These are phyloP conservation scores for Galago senegalensis DNA, from an alignment of 2,797 vertebrate species.

Conservation along the genomic window DNA sequence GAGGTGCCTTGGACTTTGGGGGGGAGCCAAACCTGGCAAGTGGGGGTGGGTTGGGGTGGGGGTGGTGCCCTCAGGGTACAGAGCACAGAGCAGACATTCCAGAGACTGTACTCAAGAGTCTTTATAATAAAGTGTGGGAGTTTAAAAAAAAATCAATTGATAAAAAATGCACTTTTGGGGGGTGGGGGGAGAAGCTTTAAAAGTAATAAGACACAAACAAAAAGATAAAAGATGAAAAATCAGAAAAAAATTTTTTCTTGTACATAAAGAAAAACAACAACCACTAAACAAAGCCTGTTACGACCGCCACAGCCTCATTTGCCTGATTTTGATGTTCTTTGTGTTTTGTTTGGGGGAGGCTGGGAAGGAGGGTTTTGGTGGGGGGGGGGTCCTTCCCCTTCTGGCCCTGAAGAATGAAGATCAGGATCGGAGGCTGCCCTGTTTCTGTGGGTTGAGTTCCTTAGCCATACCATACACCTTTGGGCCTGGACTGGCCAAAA, in stretches of 20 bases:
- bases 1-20: slow-evolving; percentile 83
- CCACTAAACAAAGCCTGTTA: slow-evolving; percentile 87
- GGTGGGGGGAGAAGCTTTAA: slow-evolving; percentile 86
- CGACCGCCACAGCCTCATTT: slow-evolving; percentile 74
- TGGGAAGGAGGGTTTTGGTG: not conserved
- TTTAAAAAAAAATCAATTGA: slow-evolving; percentile 78
- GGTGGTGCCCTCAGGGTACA: not conserved
- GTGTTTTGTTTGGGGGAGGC: slow-evolving; percentile 7
- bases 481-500: no score
- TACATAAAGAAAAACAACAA: slow-evolving; percentile 84
- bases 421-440: not conserved
- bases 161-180: slow-evolving; percentile 89
- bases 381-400: not conserved
- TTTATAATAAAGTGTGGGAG: slow-evolving; percentile 88
- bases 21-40: slow-evolving; percentile 68
- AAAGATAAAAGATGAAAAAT: slow-evolving; percentile 83
- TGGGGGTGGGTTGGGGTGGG: not conserved
- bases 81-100: slow-evolving; percentile 90
- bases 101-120: slow-evolving; percentile 88
- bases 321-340: slow-evolving; percentile 78
- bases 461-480: not conserved
- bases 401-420: not conserved
- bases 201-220: slow-evolving; percentile 79
- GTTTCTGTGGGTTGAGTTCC: not conserved
- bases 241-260: slow-evolving; percentile 84